Evolutionary conservation across 2,888 invertebrate species (phyloP), one percentile per base, ranked within the genome.

Genomic region (Himalopsyche kuldschensis): DNA sequence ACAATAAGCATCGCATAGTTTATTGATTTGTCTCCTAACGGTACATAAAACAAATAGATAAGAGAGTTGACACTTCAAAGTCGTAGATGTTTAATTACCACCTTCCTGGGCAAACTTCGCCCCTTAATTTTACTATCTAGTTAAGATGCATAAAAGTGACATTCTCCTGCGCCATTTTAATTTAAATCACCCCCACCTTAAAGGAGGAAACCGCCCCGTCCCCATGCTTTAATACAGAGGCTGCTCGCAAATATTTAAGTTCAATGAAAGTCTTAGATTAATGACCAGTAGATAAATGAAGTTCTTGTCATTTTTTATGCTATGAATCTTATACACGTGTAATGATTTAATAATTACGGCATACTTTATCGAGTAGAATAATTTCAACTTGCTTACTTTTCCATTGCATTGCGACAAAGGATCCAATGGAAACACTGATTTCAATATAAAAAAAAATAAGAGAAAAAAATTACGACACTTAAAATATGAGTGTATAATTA

Each of bases 81-180:
- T 86, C 86, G 86, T 86, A 79, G 86, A 86, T 86, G 86, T 84
- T 86, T 86, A 86, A 86, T 86, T 86, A 86, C 86, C 86, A 84
- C 85, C 85, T 85, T 84, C 85, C 85, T 84, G 84, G 83, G 86
- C 84, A 86, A 85, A 86, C 85, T 85, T 85, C 85, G 84, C 86
- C 86, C 86, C 85, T 86, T 86, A 86, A 86, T 86, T 86, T 86
- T 85, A 86, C 86, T 86, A 86, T 86, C 86, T 86, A 86, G 86
- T 86, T 86, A 86, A 86, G 86, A 86, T 86, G 86, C 86, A 86
- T 85, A 86, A 86, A 86, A 86, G 86, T 86, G 86, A 86, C 86
- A 86, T 86, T 86, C 86, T 86, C 86, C 85, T 81, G 86, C 84
- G 86, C 86, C 86, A 86, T 86, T 86, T 86, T 86, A 86, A 86